A percentile compares a stretch with the other conserved stretches of the same genome.
These are phyloP conservation scores for Trypoxylon attenuatum DNA, from an alignment of 2,888 invertebrate species.

Conservation along the genomic window DNA sequence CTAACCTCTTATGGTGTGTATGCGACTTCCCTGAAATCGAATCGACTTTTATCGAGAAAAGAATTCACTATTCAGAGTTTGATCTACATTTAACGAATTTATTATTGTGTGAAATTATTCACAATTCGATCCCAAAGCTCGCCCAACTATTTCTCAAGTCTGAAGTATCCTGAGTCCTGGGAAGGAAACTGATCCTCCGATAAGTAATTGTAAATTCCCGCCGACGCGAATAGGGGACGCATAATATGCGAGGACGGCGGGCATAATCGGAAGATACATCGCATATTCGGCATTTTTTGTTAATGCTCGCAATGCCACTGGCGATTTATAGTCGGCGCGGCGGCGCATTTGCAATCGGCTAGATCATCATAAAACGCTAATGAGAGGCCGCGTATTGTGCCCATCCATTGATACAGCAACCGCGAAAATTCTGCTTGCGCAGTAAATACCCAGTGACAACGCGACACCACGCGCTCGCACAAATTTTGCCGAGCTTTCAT, in stretches of 20 bases:
- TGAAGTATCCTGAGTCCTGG: no score
- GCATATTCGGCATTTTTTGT: slow-evolving; percentile 41
- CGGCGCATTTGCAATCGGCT: slow-evolving; percentile 36
- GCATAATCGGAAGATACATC: slow-evolving; percentile 29
- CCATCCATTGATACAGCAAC: slow-evolving; percentile 42
- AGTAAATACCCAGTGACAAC: slow-evolving; percentile 27
- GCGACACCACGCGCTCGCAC: slow-evolving; percentile 8
- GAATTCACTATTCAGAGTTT: no score
- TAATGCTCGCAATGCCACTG: slow-evolving; percentile 42
- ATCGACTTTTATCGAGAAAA: no score
- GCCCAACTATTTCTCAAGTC: no score
- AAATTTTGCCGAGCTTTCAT: slow-evolving; percentile 40
- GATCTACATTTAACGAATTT: no score
- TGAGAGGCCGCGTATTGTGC: slow-evolving; percentile 43
- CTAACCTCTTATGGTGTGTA: no score
- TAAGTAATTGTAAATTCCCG: slow-evolving; percentile 35
- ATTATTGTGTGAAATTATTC: no score
- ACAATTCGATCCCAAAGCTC: no score
- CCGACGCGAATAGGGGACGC: slow-evolving; percentile 36
- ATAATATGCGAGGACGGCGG: slow-evolving; percentile 13
- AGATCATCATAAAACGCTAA: slow-evolving; percentile 55
- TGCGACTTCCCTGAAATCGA: no score
- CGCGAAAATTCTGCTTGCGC: slow-evolving; percentile 45
- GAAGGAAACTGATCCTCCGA: slow-evolving; percentile 32
- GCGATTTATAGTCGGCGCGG: slow-evolving; percentile 39